These are phyloP conservation scores for Pollicipes pollicipes DNA, from an alignment of 1,140 invertebrate genomes.

Conservation along the genomic window DNA sequence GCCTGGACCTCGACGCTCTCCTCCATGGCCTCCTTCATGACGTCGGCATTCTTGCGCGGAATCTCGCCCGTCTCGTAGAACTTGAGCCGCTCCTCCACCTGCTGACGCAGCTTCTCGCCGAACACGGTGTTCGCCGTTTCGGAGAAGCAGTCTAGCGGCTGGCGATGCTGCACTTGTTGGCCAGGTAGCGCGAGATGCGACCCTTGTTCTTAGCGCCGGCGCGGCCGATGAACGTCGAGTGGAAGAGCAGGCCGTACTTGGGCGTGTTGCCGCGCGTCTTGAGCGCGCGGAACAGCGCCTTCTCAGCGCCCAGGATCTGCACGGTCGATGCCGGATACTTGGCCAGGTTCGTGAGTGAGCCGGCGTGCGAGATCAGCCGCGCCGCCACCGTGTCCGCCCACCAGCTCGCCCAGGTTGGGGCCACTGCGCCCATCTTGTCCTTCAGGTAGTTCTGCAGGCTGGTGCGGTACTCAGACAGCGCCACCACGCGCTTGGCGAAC, in stretches of 20 bases:
- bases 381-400: conserved; percentile 98
- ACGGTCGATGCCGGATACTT: conserved; percentile 98
- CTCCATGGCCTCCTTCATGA: conserved; percentile 83
- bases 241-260: conserved; percentile 94
- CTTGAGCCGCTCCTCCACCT: conserved; percentile 90
- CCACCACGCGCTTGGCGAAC: conserved; percentile 74
- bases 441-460: conserved; percentile 66
- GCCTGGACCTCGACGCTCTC: conserved; percentile 29
- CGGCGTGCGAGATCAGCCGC: conserved; percentile 89
- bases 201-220: conserved; percentile 90
- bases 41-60: conserved; percentile 90
- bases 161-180: conserved; percentile 96
- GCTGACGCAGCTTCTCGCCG: conserved; percentile 77
- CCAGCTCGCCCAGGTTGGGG: conserved; percentile 85
- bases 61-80: conserved; percentile 91
- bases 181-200: conserved; percentile 83
- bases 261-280: conserved; percentile 93
- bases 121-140: conserved; percentile 71
- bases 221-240: conserved; percentile 90
- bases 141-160: conserved; percentile 33
- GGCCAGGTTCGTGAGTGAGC: conserved; percentile 87
- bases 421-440: conserved; percentile 82
- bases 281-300: conserved; percentile 86
- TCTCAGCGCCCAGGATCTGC: conserved; percentile 96
- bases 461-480: conserved; percentile 74